Evolutionary conservation across 2,113 vertebrate genomes (phyloP).

Genomic region (Nothocercus nigrocapillus): DNA sequence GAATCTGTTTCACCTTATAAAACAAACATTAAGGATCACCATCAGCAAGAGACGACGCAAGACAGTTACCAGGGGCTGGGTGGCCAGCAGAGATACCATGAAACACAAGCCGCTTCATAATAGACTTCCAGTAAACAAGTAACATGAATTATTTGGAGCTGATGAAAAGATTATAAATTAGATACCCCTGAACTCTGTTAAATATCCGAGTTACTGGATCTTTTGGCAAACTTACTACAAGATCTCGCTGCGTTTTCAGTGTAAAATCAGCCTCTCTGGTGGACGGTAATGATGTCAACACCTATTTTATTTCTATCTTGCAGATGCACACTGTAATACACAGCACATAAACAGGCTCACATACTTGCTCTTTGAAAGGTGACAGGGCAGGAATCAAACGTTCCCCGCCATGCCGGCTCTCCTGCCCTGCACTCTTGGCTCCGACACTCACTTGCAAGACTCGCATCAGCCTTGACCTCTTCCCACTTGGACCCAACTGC

Average conservation of each 20-base stretch:
- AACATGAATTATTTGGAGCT: not conserved
- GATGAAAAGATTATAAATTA: not conserved
- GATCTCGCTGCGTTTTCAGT: not conserved
- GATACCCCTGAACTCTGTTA: slow-evolving; percentile 8
- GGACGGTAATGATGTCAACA: not conserved
- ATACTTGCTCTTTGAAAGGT: not conserved
- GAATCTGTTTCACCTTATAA: not conserved
- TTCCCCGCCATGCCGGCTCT: not conserved
- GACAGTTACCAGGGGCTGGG: not conserved
- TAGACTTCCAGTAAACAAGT: slow-evolving; percentile 1
- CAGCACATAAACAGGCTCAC: not conserved
- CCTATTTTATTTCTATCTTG: not conserved
- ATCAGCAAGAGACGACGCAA: not conserved
- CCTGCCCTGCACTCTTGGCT: not conserved
- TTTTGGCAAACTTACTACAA: not conserved
- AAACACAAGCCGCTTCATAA: slow-evolving; percentile 20
- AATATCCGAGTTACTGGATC: not conserved
- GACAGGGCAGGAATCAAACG: not conserved
- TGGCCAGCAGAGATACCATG: not conserved
- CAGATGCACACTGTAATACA: not conserved
- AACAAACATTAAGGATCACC: slow-evolving; percentile 13
- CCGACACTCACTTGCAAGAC: not conserved
- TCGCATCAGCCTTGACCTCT: not conserved
- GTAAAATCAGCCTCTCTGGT: slow-evolving; percentile 1
- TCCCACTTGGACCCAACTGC: not conserved